phyloP scores from a whole-genome alignment of 2,113 vertebrate species.

The Gymnarchus niloticus region DNA sequence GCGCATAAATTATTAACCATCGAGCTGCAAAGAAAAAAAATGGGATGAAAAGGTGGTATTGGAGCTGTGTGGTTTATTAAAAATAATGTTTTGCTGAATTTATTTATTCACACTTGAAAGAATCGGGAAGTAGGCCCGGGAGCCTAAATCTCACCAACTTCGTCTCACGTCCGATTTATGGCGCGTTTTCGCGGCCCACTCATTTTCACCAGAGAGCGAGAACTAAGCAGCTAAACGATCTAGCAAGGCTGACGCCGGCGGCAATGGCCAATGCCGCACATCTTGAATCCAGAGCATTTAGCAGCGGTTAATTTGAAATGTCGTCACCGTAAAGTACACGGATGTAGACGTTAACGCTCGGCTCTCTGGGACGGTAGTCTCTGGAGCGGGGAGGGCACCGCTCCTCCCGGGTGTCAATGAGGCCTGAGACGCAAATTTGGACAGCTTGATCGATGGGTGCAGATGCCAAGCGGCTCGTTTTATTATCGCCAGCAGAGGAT shows the following conservation, averaged over 20 bases:
- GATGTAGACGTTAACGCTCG: slow-evolving; percentile 5
- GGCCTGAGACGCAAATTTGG: not conserved
- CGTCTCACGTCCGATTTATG: not conserved
- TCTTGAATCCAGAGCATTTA: not conserved
- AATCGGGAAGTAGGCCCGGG: not conserved
- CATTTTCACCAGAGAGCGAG: not conserved
- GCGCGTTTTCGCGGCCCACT: not conserved
- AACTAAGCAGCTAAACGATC: not conserved
- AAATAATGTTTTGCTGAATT: slow-evolving; percentile 3
- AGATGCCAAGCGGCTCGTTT: slow-evolving; percentile 9
- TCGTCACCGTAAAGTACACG: slow-evolving; percentile 22
- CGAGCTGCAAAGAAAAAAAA: not conserved
- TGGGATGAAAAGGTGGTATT: not conserved
- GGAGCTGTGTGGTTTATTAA: slow-evolving; percentile 3
- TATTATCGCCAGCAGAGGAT: slow-evolving; percentile 21
- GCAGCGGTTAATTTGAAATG: slow-evolving; percentile 10
- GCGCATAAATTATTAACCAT: not conserved
- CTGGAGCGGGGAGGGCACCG: not conserved
- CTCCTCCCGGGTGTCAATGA: slow-evolving; percentile 24
- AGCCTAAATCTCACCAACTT: not conserved
- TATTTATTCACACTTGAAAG: slow-evolving; percentile 1
- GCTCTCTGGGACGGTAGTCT: not conserved
- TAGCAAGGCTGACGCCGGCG: not conserved
- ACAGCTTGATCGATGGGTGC: slow-evolving; percentile 26
- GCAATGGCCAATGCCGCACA: not conserved